These are phyloP conservation scores for Kradibia gibbosae DNA, from an alignment of 1,140 invertebrate genomes.

Conservation along the genomic window DNA sequence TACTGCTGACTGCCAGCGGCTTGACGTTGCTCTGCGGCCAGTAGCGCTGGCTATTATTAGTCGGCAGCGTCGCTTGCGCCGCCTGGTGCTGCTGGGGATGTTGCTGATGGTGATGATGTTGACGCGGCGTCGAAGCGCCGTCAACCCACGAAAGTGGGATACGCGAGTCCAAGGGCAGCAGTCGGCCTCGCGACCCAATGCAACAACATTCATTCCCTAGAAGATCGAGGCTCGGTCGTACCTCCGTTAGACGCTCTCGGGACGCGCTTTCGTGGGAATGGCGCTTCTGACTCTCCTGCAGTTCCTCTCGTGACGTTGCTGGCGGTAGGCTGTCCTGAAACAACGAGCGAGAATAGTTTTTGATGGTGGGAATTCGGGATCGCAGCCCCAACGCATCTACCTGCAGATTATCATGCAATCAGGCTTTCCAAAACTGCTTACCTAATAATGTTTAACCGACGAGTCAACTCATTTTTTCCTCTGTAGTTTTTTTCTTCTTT, in stretches of 20 bases:
- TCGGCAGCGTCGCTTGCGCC: conserved; percentile 51
- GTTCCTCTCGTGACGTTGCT: conserved; percentile 58
- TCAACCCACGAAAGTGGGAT: conserved; percentile 51
- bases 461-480: no score
- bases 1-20: conserved; percentile 52
- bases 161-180: conserved; percentile 60
- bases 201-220: conserved; percentile 66
- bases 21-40: conserved; percentile 55
- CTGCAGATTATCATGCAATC: no score
- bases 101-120: conserved; percentile 38
- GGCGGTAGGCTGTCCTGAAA: conserved; percentile 62
- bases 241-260: conserved; percentile 61
- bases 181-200: conserved; percentile 65
- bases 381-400: no score
- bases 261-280: conserved; percentile 60
- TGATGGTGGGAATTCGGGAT: no score
- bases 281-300: conserved; percentile 58
- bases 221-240: conserved; percentile 56
- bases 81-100: conserved; percentile 46
- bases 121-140: conserved; percentile 28
- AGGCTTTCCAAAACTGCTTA: no score
- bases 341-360: not conserved
- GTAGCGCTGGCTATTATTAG: conserved; percentile 69
- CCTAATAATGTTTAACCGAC: no score
- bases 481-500: no score